phyloP scores from a whole-genome alignment of 2,113 vertebrate genomes.

The Pica pica region DNA sequence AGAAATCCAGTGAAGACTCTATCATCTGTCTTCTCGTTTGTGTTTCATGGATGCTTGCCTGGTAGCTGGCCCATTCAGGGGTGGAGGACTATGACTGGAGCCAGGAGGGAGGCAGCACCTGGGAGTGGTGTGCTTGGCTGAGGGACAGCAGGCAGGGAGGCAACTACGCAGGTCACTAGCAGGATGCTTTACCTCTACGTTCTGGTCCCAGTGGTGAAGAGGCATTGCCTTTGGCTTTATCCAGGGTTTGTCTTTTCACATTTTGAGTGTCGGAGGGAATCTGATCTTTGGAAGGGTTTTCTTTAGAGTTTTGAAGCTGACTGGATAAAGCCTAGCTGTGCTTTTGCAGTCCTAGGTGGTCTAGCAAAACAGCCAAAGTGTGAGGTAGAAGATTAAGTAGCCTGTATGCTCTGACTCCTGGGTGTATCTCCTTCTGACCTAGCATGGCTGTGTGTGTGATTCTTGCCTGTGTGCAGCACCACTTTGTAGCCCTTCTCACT shows the following conservation, averaged over 20 bases:
- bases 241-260: not conserved
- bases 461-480: not conserved
- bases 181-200: not conserved
- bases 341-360: not conserved
- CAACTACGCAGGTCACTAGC: not conserved
- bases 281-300: not conserved
- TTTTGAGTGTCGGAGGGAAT: accelerated
- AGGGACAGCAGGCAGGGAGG: not conserved
- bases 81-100: not conserved
- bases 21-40: not conserved
- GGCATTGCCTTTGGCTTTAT: not conserved
- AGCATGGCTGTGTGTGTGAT: accelerated
- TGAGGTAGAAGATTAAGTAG: not conserved
- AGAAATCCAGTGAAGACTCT: not conserved
- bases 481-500: not conserved
- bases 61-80: not conserved
- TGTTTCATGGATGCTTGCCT: not conserved
- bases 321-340: not conserved
- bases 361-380: not conserved
- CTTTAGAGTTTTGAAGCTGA: not conserved
- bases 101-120: not conserved
- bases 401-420: not conserved
- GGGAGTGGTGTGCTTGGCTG: not conserved
- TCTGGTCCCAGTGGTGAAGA: not conserved
- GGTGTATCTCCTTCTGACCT: not conserved